A percentile compares a stretch with the other conserved stretches of the same genome.
Evolutionary conservation across 1,140 invertebrate species (phyloP).

Genomic region (Ips nitidus): DNA sequence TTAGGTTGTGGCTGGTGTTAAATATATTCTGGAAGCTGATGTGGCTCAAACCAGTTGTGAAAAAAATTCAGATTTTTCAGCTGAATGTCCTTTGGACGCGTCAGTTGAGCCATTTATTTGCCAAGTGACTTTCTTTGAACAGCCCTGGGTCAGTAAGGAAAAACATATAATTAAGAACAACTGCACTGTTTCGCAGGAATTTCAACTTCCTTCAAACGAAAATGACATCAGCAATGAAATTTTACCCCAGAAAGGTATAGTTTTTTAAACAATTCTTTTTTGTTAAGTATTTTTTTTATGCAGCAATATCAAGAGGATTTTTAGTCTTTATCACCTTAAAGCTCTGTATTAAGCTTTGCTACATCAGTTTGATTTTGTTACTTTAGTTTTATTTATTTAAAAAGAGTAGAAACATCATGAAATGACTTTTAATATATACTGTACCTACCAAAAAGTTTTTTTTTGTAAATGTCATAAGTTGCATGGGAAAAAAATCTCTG

Average conservation of each 20-base stretch:
- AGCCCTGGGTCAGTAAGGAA: constrained; percentile 45
- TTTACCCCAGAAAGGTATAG: constrained; percentile 25
- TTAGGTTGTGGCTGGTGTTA: constrained; percentile 48
- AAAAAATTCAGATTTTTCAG: constrained; percentile 28
- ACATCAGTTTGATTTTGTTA: no score
- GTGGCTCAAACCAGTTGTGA: constrained; percentile 44
- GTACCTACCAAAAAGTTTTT: no score
- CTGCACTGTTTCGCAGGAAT: constrained; percentile 49
- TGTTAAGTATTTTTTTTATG: no score
- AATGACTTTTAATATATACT: no score
- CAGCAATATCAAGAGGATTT: no score
- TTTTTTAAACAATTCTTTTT: no score
- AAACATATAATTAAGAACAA: constrained; percentile 50
- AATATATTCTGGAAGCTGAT: constrained; percentile 46
- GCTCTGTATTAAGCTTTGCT: no score
- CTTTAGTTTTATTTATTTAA: no score
- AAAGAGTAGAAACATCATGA: no score
- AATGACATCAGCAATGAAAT: constrained; percentile 42
- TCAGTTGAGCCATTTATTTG: constrained; percentile 40
- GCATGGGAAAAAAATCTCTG: no score
- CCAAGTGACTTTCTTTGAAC: constrained; percentile 45
- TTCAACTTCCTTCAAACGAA: constrained; percentile 13
- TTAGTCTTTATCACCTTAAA: no score
- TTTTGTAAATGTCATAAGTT: no score
- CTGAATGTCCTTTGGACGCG: constrained; percentile 36